Evolutionary conservation across 2,797 vertebrate genomes (phyloP), one percentile per base, ranked within the genome.

Genomic region (Tiaroga cobitis): DNA sequence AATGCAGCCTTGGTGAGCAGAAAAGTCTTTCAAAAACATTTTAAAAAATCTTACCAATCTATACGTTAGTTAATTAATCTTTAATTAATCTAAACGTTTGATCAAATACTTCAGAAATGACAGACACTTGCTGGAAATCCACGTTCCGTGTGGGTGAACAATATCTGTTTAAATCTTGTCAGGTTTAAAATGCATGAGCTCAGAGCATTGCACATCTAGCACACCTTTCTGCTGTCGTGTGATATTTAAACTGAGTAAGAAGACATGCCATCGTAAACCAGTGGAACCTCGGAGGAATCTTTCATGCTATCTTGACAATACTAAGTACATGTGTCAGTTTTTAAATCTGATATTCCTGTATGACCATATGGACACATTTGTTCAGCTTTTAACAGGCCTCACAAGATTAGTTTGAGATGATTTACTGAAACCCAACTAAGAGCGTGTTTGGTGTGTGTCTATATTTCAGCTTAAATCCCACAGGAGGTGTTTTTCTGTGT

Each of bases 311-410:
- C 49, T 69, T 19, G 5, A 43, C 49, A 82, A 39, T 41, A 41
- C 29, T 6, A 51, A 56, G 34, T 15, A 29, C 18, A 73, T 63
- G 43, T 29, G 39, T 51, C 29, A 81, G 32, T 82, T 59, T 82
- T 67, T 51, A 3, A 49, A 75, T 63, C 18, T 65, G 19, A 63
- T 29, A 32, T 82, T 46, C 26, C 18, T 59, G 32, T 65, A 67
- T 37, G 81, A 37, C 26, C 29, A 34, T 51, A 46, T 73, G 54
- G n/a, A 73, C 68, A 43, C 69, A 51, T 75, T 74, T 75, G 26
- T 83, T 65, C 8, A 65, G 54, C 10, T 75, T 83, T 65, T 83
- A 75, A 65, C 81, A 83, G 24, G 26, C 37, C 54, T 61, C 34
- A 24, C 46, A 46, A 56, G 46, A 67, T 56, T 24, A 10, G 24